Evolutionary conservation across 2,888 invertebrate species (phyloP).

Genomic region (Dendrolimus pini): DNA sequence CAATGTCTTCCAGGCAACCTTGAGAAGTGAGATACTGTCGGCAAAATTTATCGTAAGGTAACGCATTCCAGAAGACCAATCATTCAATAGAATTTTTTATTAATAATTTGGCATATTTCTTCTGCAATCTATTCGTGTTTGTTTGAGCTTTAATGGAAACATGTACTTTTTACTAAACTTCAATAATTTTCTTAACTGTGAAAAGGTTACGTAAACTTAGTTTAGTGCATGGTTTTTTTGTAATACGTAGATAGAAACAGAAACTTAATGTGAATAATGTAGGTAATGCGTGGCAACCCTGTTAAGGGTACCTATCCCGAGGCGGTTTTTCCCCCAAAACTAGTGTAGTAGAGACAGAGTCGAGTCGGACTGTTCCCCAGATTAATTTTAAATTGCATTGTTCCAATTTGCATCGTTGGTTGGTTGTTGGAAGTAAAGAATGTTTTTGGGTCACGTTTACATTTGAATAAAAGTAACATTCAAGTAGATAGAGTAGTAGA

Average conservation of each 20-base stretch:
- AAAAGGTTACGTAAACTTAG: no score
- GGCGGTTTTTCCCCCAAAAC: not conserved
- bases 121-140: no score
- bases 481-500: not conserved
- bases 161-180: no score
- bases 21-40: no score
- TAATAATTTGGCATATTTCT: no score
- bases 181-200: no score
- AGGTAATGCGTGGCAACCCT: not conserved
- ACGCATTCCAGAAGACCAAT: no score
- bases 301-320: not conserved
- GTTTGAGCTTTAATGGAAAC: no score
- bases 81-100: no score
- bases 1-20: no score
- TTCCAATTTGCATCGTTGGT: slow-evolving; percentile 16
- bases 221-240: no score
- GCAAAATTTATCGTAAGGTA: no score
- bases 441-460: not conserved
- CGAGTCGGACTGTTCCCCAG: slow-evolving; percentile 18
- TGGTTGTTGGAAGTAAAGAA: not conserved
- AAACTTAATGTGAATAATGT: not conserved
- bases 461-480: not conserved
- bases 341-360: not conserved
- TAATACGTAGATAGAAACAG: slow-evolving; percentile 4
- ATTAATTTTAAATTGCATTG: slow-evolving; percentile 33